phyloP scores from a whole-genome alignment of 2,113 vertebrate genomes.

The Ammodytes dubius region DNA sequence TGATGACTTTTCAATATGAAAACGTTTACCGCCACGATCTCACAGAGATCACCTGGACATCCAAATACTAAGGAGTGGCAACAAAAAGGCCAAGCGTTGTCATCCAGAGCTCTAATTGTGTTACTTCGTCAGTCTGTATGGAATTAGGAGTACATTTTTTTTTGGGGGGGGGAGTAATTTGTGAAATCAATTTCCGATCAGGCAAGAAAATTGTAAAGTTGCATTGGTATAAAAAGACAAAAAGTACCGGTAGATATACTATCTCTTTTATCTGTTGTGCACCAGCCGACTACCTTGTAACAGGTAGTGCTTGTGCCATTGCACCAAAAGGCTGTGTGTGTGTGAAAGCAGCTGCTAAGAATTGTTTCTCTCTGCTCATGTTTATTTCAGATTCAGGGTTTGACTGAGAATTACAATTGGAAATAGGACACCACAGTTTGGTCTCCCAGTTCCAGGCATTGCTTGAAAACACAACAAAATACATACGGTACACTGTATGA shows the following conservation, averaged over 20 bases:
- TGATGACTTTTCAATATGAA: conserved; percentile 85
- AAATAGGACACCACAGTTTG: conserved; percentile 59
- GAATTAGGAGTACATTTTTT: conserved; percentile 35
- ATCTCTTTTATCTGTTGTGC: conserved; percentile 33
- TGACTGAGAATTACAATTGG: conserved; percentile 60
- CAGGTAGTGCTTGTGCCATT: conserved; percentile 66
- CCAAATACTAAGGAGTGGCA: conserved; percentile 69
- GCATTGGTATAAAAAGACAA: conserved; percentile 67
- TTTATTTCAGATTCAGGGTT: conserved; percentile 67
- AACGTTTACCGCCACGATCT: conserved; percentile 78
- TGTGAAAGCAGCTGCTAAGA: conserved; percentile 64
- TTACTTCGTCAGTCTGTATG: conserved; percentile 6
- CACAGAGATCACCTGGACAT: conserved; percentile 80
- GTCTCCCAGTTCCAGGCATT: conserved; percentile 40
- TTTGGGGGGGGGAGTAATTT: conserved; percentile 22
- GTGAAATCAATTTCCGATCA: conserved; percentile 37
- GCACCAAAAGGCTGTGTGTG: conserved; percentile 57
- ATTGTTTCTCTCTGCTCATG: conserved; percentile 58
- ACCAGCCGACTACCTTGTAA: conserved; percentile 68
- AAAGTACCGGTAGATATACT: conserved; percentile 24
- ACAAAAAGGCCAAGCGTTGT: conserved; percentile 81
- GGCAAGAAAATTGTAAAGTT: conserved; percentile 55
- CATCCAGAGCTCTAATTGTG: conserved; percentile 48
- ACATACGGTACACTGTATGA: conserved; percentile 53
- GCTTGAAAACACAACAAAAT: conserved; percentile 56